These are phyloP conservation scores for Psephotus haematonotus DNA, from an alignment of 2,113 vertebrate species.

Conservation along the genomic window DNA sequence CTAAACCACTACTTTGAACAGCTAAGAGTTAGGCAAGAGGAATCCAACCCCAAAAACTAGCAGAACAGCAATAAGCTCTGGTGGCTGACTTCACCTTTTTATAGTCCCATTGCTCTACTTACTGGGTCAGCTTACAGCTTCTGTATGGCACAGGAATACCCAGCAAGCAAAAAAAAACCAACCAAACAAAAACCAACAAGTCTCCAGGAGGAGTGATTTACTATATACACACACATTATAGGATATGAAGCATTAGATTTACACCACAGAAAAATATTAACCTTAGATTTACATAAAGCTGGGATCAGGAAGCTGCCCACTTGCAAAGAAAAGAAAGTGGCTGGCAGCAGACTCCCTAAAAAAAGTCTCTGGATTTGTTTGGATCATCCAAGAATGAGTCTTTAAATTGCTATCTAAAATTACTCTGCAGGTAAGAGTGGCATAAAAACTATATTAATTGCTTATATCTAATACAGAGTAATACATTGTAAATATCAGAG, in stretches of 20 bases:
- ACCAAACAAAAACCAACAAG: background rate
- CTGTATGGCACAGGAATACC: background rate
- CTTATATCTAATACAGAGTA: background rate
- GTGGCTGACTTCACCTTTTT: background rate
- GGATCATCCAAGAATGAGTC: background rate
- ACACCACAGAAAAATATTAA: background rate
- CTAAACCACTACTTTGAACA: background rate
- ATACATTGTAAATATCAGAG: background rate
- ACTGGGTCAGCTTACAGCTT: background rate
- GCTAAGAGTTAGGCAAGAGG: background rate
- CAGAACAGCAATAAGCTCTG: background rate
- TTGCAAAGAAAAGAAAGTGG: background rate
- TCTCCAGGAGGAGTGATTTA: background rate
- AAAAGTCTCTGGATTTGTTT: background rate
- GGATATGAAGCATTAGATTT: background rate
- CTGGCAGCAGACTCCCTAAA: background rate
- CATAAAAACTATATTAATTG: background rate
- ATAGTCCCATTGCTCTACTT: background rate
- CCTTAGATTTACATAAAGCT: background rate
- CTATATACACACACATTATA: background rate
- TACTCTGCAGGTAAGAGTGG: background rate
- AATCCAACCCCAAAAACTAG: background rate
- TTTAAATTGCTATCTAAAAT: background rate
- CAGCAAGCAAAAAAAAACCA: background rate
- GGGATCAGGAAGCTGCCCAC: background rate